Conservation (phyloP, 1,140 invertebrate species). For the Zaprionus camerounensis region DNA sequence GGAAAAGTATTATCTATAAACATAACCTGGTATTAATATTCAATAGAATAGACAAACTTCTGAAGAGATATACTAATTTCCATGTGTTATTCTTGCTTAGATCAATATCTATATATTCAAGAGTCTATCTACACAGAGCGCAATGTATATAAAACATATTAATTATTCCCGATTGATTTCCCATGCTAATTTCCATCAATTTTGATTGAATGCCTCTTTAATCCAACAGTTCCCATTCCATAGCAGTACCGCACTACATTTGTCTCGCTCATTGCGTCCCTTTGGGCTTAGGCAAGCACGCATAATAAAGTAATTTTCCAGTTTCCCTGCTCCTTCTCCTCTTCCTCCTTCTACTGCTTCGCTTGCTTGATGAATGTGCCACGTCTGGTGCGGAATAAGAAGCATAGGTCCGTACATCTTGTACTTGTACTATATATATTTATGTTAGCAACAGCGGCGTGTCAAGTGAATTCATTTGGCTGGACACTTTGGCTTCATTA, state of each 20-base stretch:
- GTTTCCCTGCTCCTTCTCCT: slow-evolving; percentile 22
- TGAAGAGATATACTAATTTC: too few species aligned
- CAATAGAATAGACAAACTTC: too few species aligned
- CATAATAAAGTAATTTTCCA: slow-evolving; percentile 36
- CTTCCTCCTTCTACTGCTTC: slow-evolving; percentile 36
- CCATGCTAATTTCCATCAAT: slow-evolving; percentile 26
- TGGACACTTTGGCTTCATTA: slow-evolving; percentile 68
- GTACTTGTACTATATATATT: slow-evolving; percentile 7
- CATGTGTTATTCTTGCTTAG: too few species aligned
- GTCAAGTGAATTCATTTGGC: slow-evolving; percentile 49
- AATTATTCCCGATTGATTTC: slow-evolving; percentile 11
- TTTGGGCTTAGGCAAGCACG: neutral
- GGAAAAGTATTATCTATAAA: too few species aligned
- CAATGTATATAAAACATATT: neutral
- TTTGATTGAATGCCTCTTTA: neutral
- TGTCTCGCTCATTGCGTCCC: slow-evolving; percentile 7
- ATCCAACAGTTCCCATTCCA: neutral
- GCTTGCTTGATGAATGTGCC: slow-evolving; percentile 69
- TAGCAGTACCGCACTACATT: neutral
- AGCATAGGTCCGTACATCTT: slow-evolving; percentile 1
- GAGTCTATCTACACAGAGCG: neutral
- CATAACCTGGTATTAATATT: too few species aligned
- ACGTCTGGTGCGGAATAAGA: slow-evolving; percentile 1
- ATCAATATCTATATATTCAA: too few species aligned
- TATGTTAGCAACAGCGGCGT: slow-evolving; percentile 14